A percentile compares a stretch with the other conserved stretches of the same genome.
These are phyloP conservation scores for Lacanobia wlatinum DNA, from an alignment of 2,888 invertebrate genomes.

Conservation along the genomic window DNA sequence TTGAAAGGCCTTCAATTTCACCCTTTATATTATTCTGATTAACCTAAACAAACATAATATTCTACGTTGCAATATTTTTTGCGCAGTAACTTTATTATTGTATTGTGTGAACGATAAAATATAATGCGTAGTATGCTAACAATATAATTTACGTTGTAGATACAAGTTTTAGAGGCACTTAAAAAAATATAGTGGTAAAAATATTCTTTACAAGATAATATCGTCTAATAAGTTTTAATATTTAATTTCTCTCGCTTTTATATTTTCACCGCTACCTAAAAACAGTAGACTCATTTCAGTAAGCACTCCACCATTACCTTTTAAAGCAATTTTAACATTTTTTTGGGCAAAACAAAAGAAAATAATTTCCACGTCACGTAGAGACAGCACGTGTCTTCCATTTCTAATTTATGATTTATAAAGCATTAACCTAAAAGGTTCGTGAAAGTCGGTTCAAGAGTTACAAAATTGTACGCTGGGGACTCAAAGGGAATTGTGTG, in stretches of 20 bases:
- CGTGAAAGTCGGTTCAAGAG: conserved; percentile 72
- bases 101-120: conserved; percentile 34
- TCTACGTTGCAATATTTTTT: conserved; percentile 58
- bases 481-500: conserved; percentile 71
- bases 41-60: conserved; percentile 77
- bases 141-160: not conserved
- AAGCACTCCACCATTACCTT: conserved; percentile 66
- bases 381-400: conserved; percentile 77
- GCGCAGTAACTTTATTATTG: conserved; percentile 26
- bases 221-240: conserved; percentile 3
- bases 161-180: conserved; percentile 5
- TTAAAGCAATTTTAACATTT: conserved; percentile 68
- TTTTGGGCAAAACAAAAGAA: conserved; percentile 67
- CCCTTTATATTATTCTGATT: conserved; percentile 73
- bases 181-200: conserved; percentile 7
- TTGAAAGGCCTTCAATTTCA: conserved; percentile 69
- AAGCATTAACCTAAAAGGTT: conserved; percentile 84
- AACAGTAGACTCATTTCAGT: conserved; percentile 45
- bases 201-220: not conserved
- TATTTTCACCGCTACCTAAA: conserved; percentile 28
- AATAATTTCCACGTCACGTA: conserved; percentile 74
- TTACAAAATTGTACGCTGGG: conserved; percentile 74
- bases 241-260: conserved; percentile 17
- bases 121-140: not conserved
- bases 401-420: conserved; percentile 84